Base-by-base conservation (phyloP, 2,888 invertebrate species). In the Acronicta leporina region DNA sequence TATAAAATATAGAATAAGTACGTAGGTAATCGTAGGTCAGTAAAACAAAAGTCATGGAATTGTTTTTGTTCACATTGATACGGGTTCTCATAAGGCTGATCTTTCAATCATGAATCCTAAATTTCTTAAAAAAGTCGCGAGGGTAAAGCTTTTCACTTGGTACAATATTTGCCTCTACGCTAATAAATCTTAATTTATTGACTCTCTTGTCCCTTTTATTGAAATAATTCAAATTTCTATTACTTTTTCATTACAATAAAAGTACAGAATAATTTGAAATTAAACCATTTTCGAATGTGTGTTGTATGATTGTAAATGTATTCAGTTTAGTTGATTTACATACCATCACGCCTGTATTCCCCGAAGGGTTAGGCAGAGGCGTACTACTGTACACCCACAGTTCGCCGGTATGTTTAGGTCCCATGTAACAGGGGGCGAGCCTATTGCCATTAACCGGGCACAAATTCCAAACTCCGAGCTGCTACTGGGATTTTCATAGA, bases 181-280 rank as follows among this genome's bases (percentile, higher is more conserved):
- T 60, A 53, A 69, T 67, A 73, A 73, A 73, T 73, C 55, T 67
- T 55, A 52, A 67, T 68, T 68, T 73, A 73, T 46, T 49, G 58
- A 44, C 49, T 61, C 52, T 52, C 45, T 38, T 52, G 73, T 52
- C 42, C 35, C n/a, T 58, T 20, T 20, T 43, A 55, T 49, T 68
- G 40, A 55, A 72, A 52, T 20, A 35, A 30, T 52, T 33, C 14
- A 27, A 25, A 25, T 14, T 15, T 66, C 6, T 35, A 27, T 30
- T 45, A 56, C 33, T 56, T 50, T 42, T 27, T 25, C 16, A 43
- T 46, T 56, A 57, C 27, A 46, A 63, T 52, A 25, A 30, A 20
- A 38, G 16, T 15, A 15, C 35, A 10, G 14, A 46, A 43, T 46
- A 49, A 35, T 35, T 13, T 13, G 0, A 35, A 35, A 35, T 27